Base-by-base conservation (phyloP, 2,113 vertebrate species). In the Corapipo altera region DNA sequence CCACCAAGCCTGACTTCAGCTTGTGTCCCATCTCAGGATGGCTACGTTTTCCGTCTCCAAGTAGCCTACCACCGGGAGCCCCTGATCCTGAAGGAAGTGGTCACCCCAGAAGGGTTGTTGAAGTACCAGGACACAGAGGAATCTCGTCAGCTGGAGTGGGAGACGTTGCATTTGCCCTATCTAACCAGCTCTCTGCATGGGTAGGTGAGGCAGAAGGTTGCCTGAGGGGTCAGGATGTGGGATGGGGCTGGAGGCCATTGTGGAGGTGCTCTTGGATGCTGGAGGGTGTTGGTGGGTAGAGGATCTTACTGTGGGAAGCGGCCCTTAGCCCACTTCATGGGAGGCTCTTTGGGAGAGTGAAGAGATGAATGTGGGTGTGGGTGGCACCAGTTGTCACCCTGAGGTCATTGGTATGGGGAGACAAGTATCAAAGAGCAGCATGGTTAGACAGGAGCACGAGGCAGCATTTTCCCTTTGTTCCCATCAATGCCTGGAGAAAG, bases 41-140 rank as follows among this genome's bases (percentile, higher is more conserved):
- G 99, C 32, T 98, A 99, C 2, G 97, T 98, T 78, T 99, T 99
- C 95, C 98, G 99, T 32, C 95, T 99, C 41, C 98, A 98, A 76
- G 98, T 99, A 59, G 99, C 99, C 3, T 99, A 99, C 91, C 99
- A 99, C 62, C 98, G 99, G 28, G 99, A 99, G 93, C 98, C 99
- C 26, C 98, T 99, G 93, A 98, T 99, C 66, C 96, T 99, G 85
- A 98, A 98, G 95, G 99, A 99, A 95, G 97, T 96, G 11, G 88
- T 98, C 43, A 98, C 97, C 37, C 97, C 98, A 0, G 98, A 99
- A 73, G 99, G 99, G 32, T 97, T 99, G 98, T 93, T 99, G 94
- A 98, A 99, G 33, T 95, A 98, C 48, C 97, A 98, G 75, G 99
- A 99, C 80, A 99, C 85, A n/a, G 98, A 95, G 7, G 98, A 99